Base-by-base conservation (phyloP, 2,888 invertebrate species). In the Drosophila heteroneura region DNA sequence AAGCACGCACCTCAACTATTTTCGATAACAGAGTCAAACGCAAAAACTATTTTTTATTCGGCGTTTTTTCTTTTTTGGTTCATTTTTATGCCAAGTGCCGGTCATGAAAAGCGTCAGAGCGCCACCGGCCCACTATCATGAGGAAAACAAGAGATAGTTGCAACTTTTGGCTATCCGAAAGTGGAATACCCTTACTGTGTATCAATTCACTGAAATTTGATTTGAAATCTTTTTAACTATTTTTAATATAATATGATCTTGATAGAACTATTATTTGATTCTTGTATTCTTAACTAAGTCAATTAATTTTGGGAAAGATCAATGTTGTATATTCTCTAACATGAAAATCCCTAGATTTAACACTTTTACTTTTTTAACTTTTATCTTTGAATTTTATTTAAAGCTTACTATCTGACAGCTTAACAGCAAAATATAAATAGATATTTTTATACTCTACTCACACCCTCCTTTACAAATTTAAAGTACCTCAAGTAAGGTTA, bases 1-100 rank as follows among this genome's bases (percentile, higher is more conserved):
- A 90, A 87, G 81, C 72, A 84, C 84, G 87, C 87, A 82, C 62
- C 74, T 59, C 83, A 78, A 87, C 87, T 87, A 87, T 85, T 85
- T 78, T 85, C 79, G 83, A 82, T 82, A 82, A 82, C 70, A 70
- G 61, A 62, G 59, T 60, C 70, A 80, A 69, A 70, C 59, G 62
- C 60, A 69, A 69, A 73, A 69, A 62, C 70, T 63, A 51, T 61
- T 70, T 70, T 28, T 59, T 60, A 69, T 58, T 74, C 56, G 57
- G 41, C 54, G 67, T 60, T 57, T 53, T 65, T 37, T 22, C 53
- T 66, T 47, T 54, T 54, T 54, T 16, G 2, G 16, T 26, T 68
- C 44, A 64, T 60, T 63, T 62, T 66, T 89, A 58, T 82, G 86
- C 90, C 86, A 86, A 90, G 76, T 89, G 87, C 90, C 87, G 87